A percentile compares a stretch with the other conserved stretches of the same genome.
Conservation (phyloP, 2,888 invertebrate genomes). For the Lottia gigantea region DNA sequence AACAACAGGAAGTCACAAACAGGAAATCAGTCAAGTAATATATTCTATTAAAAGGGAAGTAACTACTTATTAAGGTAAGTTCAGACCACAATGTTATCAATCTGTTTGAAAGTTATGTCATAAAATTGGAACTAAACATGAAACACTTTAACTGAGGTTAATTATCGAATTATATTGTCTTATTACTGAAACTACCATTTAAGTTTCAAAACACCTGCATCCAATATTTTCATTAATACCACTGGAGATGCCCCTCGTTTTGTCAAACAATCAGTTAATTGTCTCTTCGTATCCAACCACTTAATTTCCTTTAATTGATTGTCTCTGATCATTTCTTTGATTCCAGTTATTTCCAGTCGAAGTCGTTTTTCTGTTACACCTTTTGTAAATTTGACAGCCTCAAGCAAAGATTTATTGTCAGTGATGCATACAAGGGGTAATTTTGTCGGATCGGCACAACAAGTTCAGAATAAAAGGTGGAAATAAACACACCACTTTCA, state of each 20-base stretch:
- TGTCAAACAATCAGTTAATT: conserved; percentile 2
- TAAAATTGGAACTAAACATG: no score
- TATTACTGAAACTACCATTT: not conserved
- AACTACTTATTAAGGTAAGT: no score
- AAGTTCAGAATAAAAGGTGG: conserved; percentile 7
- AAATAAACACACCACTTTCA: conserved; percentile 10
- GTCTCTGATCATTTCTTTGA: not conserved
- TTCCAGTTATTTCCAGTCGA: conserved; percentile 7
- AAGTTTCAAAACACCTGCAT: not conserved
- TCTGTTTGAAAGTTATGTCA: no score
- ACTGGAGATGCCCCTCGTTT: not conserved
- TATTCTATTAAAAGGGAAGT: no score
- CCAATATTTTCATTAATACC: not conserved
- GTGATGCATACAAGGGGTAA: conserved; percentile 12
- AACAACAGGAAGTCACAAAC: no score
- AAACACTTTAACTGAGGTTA: no score
- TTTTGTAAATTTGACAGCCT: conserved; percentile 7
- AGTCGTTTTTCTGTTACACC: not conserved
- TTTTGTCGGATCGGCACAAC: conserved; percentile 5
- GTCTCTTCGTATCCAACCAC: not conserved
- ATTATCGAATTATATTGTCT: no score
- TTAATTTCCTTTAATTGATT: not conserved
- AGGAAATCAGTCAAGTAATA: no score
- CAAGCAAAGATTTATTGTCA: conserved; percentile 11
- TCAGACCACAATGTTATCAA: no score